Base-by-base conservation (phyloP, 2,113 vertebrate genomes). In the Phycodurus eques region DNA sequence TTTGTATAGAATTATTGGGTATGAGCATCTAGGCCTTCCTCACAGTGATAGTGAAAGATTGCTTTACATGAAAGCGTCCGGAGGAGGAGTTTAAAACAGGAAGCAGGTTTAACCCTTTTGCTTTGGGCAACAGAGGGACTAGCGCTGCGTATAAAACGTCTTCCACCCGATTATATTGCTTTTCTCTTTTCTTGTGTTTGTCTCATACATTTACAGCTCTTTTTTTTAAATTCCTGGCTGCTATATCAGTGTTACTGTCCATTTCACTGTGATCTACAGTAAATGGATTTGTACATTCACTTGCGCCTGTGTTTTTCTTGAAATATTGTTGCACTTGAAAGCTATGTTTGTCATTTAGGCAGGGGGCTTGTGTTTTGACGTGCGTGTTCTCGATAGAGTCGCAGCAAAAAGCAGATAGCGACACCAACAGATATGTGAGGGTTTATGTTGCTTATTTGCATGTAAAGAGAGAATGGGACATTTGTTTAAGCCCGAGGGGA, bases 41-140 rank as follows among this genome's bases (percentile, higher is more conserved):
- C 76, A 68, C 56, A 82, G 83, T 88, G 85, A 87, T 88, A 86
- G 85, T 87, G 89, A 88, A 88, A 84, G 87, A 85, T 89, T 87
- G 85, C 90, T 91, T 88, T 84, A 90, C 90, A 90, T 90, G 87
- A 90, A 90, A 90, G 88, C 75, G 64, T 74, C 85, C 80, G 87
- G 87, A 91, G 91, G 85, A 88, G 84, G 81, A 88, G 87, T 89
- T 92, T 90, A 91, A 84, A 85, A 70, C 80, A 78, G 89, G 89
- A 92, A 92, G 86, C 89, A 87, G 87, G 82, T 89, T 92, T 89
- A 88, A 89, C 88, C 79, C 79, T 61, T 80, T n/a, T 78, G 89
- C 90, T 91, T 54, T 72, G 65, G 85, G 89, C 85, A 79, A 76
- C 49, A 67, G 73, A 77, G 68, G 67, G 85, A 88, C 82, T 71